Evolutionary conservation across 1,140 invertebrate genomes (phyloP).

Genomic region (Zaprionus capensis): DNA sequence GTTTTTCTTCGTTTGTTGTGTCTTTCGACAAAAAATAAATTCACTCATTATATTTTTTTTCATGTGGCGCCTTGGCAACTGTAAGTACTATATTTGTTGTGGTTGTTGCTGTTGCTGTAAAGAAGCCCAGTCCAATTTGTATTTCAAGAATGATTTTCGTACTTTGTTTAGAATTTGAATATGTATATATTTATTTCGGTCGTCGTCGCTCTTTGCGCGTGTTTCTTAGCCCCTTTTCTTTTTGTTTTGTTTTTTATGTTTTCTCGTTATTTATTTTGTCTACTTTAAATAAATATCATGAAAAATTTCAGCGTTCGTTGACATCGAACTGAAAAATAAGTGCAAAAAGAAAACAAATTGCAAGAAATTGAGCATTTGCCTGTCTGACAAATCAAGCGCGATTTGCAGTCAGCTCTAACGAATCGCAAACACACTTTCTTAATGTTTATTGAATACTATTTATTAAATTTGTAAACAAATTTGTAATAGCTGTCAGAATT

Average conservation of each 20-base stretch:
- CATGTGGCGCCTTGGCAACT: constrained; percentile 53
- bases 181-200: constrained; percentile 55
- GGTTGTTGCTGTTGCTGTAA: constrained; percentile 31
- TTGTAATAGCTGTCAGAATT: neutral
- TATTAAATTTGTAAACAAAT: neutral
- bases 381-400: constrained; percentile 2
- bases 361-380: constrained; percentile 50
- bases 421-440: neutral
- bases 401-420: neutral
- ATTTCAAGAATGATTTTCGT: constrained; percentile 67
- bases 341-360: constrained; percentile 40
- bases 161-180: constrained; percentile 75
- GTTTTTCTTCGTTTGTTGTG: constrained; percentile 3
- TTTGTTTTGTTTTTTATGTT: constrained; percentile 52
- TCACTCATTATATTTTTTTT: constrained; percentile 54
- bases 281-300: constrained; percentile 81
- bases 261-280: constrained; percentile 70
- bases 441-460: neutral
- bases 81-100: constrained; percentile 35
- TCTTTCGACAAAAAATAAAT: constrained; percentile 48
- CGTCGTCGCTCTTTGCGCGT: constrained; percentile 51
- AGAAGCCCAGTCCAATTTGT: constrained; percentile 59
- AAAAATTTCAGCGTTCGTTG: constrained; percentile 78
- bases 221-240: constrained; percentile 58
- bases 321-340: constrained; percentile 62